These are phyloP conservation scores for Psittacara wagleri DNA, from an alignment of 2,113 vertebrate genomes.

Conservation along the genomic window DNA sequence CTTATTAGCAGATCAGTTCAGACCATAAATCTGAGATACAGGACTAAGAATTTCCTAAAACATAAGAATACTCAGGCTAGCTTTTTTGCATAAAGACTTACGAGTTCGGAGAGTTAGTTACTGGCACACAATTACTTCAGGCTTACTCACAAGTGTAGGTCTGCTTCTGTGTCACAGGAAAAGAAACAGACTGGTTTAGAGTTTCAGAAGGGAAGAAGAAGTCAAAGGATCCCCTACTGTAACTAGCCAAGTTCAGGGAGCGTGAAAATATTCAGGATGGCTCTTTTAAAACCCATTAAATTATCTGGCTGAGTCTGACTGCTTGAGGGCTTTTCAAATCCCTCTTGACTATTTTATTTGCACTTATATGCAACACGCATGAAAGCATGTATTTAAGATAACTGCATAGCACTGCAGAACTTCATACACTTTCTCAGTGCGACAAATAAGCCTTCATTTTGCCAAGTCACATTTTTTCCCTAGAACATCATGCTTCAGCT, in stretches of 20 bases:
- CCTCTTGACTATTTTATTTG: not conserved
- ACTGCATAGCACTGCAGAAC: not conserved
- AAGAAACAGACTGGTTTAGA: not conserved
- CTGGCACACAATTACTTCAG: not conserved
- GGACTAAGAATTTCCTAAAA: not conserved
- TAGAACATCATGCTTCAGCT: slow-evolving; percentile 7
- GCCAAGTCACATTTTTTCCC: slow-evolving; percentile 4
- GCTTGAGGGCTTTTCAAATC: not conserved
- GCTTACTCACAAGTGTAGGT: not conserved
- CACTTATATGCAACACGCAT: not conserved
- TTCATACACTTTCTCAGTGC: not conserved
- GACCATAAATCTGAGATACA: not conserved
- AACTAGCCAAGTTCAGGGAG: not conserved
- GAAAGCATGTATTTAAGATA: not conserved
- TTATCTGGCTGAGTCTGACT: not conserved
- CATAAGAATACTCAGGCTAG: not conserved
- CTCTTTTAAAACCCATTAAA: not conserved
- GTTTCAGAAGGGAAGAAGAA: not conserved
- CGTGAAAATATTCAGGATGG: fast-evolving
- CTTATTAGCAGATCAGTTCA: not conserved
- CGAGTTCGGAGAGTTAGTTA: not conserved
- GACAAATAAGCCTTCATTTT: not conserved
- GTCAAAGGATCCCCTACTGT: not conserved
- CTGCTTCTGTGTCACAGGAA: not conserved
- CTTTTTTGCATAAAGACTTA: not conserved